Conservation (phyloP, 2,797 vertebrate species). For the Eleutherodactylus coqui region DNA sequence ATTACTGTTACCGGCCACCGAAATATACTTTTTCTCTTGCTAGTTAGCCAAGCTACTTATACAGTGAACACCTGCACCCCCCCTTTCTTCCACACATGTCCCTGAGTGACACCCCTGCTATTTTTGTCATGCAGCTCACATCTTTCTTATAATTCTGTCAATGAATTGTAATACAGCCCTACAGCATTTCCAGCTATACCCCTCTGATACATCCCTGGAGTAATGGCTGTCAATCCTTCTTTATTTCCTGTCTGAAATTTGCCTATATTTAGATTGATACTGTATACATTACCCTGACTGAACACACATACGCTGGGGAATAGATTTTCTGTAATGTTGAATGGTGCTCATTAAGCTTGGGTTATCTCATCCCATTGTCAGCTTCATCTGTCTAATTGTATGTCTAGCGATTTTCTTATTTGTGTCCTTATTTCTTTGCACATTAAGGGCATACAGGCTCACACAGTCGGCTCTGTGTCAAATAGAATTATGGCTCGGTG, state of each 20-base stretch:
- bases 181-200: constrained; percentile 45
- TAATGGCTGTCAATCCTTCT: constrained; percentile 54
- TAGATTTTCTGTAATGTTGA: constrained; percentile 57
- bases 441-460: constrained; percentile 20
- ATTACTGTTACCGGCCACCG: too few relatives aligned
- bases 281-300: constrained; percentile 57
- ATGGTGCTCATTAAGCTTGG: constrained; percentile 49
- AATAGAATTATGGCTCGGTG: background rate
- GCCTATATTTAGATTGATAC: constrained; percentile 62
- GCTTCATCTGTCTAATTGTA: constrained; percentile 47
- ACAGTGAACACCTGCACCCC: background rate
- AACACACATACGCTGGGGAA: constrained; percentile 38
- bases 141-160: constrained; percentile 49
- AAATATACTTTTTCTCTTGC: background rate
- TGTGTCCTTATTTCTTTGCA: constrained; percentile 28
- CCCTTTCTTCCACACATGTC: constrained; percentile 19
- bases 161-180: constrained; percentile 47
- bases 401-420: constrained; percentile 55
- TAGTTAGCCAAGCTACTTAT: constrained; percentile 28
- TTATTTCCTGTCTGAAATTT: constrained; percentile 56
- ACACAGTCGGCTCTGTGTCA: constrained; percentile 1
- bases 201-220: constrained; percentile 50
- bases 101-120: constrained; percentile 33
- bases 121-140: constrained; percentile 38
- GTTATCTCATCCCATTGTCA: constrained; percentile 45